A percentile compares a stretch with the other conserved stretches of the same genome.
Evolutionary conservation across 2,797 vertebrate species (phyloP).

Genomic region (Peromyscus eremicus): DNA sequence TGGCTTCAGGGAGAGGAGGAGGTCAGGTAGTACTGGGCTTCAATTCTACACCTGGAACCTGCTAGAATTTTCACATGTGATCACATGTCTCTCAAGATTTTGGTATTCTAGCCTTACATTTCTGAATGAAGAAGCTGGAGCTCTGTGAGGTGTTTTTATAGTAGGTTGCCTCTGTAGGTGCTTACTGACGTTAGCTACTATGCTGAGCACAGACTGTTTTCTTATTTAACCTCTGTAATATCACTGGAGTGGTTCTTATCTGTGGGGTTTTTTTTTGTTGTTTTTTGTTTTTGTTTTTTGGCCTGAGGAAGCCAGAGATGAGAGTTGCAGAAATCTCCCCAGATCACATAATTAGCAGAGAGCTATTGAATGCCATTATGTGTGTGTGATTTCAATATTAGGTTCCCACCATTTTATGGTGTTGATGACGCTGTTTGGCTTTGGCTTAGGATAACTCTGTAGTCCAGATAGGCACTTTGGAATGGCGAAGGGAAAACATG

Average conservation of each 20-base stretch:
- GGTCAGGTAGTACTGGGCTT: background rate
- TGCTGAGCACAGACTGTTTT: background rate
- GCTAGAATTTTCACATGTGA: background rate
- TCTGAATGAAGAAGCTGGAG: background rate
- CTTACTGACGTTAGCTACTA: background rate
- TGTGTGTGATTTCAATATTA: background rate
- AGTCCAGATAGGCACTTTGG: background rate
- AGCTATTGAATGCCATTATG: background rate
- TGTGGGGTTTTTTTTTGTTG: too few species aligned
- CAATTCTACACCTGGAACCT: background rate
- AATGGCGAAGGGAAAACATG: background rate
- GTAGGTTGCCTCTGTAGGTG: background rate
- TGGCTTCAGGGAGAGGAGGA: background rate
- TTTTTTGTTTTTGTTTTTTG: too few species aligned
- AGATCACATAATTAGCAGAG: constrained; percentile 1
- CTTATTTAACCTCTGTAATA: background rate
- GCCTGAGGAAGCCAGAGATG: background rate
- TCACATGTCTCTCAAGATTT: background rate
- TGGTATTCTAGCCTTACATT: background rate
- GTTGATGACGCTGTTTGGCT: background rate
- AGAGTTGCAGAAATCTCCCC: background rate
- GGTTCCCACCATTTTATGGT: background rate
- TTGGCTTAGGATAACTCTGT: background rate
- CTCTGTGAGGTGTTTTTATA: background rate
- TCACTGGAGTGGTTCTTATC: background rate